Evolutionary conservation across 2,113 vertebrate species (phyloP).

Genomic region (Macquaria ambigua): DNA sequence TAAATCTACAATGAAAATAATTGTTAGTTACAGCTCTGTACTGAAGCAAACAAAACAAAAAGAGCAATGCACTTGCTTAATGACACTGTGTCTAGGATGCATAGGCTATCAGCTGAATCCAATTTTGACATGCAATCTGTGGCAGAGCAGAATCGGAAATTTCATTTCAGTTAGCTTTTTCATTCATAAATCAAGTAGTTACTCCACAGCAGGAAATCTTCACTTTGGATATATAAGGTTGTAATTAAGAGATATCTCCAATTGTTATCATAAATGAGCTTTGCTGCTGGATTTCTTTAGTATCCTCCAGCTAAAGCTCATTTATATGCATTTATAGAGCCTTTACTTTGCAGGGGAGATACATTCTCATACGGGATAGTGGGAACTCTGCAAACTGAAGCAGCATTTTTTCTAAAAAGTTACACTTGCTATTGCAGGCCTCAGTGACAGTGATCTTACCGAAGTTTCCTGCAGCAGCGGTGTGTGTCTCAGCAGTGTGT

Average conservation of each 20-base stretch:
- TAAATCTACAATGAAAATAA: background rate
- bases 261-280: background rate
- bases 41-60: background rate
- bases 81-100: background rate
- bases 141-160: background rate
- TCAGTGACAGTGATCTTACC: constrained; percentile 64
- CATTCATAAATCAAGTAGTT: background rate
- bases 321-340: background rate
- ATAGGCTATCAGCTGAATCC: background rate
- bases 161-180: background rate
- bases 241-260: background rate
- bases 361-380: no score
- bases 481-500: constrained; percentile 39
- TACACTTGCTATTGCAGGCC: constrained; percentile 43
- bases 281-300: background rate
- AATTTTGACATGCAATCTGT: background rate
- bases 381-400: background rate
- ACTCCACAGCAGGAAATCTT: background rate
- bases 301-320: background rate
- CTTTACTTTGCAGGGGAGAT: background rate
- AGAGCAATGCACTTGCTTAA: background rate
- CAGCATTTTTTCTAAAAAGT: background rate
- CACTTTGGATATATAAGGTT: no score
- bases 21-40: background rate
- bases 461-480: constrained; percentile 33